Evolutionary conservation across 2,888 invertebrate genomes (phyloP).

Genomic region (Tetheella fluctuosa): DNA sequence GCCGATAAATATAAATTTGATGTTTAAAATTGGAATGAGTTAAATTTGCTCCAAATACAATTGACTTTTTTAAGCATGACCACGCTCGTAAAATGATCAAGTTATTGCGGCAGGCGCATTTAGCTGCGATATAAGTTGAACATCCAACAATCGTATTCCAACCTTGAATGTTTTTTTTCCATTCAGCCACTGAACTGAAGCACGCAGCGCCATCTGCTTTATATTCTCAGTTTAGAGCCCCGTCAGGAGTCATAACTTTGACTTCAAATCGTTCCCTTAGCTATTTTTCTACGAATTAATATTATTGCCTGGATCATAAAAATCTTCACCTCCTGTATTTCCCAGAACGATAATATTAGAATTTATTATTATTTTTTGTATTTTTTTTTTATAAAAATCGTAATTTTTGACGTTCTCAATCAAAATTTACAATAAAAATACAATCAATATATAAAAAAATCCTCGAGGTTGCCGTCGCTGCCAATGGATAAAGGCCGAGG

Average conservation of each 20-base stretch:
- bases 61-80: not conserved
- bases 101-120: constrained; percentile 71
- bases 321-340: not conserved
- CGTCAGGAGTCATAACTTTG: constrained; percentile 41
- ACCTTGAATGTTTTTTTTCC: constrained; percentile 57
- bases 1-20: not conserved
- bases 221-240: constrained; percentile 41
- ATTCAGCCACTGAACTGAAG: constrained; percentile 28
- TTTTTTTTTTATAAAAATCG: too few species aligned
- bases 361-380: not conserved
- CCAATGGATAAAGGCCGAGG: too few species aligned
- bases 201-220: constrained; percentile 49
- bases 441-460: too few species aligned
- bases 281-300: constrained; percentile 42
- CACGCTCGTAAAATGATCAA: constrained; percentile 65
- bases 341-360: not conserved
- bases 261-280: constrained; percentile 41
- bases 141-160: constrained; percentile 66
- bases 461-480: too few species aligned
- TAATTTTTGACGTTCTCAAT: too few species aligned
- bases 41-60: not conserved
- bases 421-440: too few species aligned
- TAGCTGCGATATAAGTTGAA: constrained; percentile 66
- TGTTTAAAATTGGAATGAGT: not conserved
- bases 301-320: constrained; percentile 15